Conservation (phyloP, 2,113 vertebrate species). For the Formicarius rufipectus region DNA sequence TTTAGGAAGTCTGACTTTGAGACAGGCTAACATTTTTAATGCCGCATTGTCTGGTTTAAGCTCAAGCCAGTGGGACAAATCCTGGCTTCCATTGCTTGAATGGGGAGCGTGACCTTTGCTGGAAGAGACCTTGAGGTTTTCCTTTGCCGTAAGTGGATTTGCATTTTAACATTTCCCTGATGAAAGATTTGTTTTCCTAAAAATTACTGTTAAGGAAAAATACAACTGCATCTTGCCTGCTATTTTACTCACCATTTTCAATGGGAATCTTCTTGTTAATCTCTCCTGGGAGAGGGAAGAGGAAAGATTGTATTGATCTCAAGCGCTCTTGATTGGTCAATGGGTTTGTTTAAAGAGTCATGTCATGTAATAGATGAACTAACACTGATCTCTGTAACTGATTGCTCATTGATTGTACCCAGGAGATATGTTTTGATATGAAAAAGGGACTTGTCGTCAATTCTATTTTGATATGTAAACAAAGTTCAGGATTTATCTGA, state of each 20-base stretch:
- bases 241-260: background rate
- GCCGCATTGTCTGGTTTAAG: background rate
- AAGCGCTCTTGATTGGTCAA: background rate
- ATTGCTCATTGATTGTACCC: background rate
- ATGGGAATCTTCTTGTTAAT: background rate
- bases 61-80: background rate
- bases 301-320: background rate
- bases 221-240: background rate
- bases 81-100: background rate
- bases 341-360: background rate
- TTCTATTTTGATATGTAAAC: constrained; percentile 4
- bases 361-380: background rate
- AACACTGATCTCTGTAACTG: background rate
- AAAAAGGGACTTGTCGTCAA: background rate
- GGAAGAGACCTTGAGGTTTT: background rate
- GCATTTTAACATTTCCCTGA: background rate
- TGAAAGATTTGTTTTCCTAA: background rate
- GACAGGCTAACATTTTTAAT: background rate
- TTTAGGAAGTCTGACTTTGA: background rate
- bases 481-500: constrained; percentile 3
- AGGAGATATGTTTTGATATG: background rate
- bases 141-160: background rate
- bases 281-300: background rate
- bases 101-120: background rate
- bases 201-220: background rate